These are phyloP conservation scores for Chloromyia formosa DNA, from an alignment of 2,888 invertebrate species.

Conservation along the genomic window DNA sequence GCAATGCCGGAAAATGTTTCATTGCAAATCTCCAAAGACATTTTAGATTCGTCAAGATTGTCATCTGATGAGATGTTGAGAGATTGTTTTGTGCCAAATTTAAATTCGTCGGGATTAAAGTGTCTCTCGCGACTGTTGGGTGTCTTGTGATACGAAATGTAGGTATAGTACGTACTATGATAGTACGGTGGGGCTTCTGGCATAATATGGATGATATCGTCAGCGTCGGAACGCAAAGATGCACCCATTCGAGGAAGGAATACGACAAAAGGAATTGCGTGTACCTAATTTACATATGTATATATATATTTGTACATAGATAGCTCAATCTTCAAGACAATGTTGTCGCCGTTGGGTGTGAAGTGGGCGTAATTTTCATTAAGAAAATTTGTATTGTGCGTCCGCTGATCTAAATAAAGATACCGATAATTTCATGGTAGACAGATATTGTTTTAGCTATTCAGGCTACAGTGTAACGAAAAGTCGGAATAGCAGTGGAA, in stretches of 20 bases:
- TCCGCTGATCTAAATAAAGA: neutral
- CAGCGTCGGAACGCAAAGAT: neutral
- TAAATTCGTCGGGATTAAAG: constrained; percentile 12
- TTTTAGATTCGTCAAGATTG: constrained; percentile 16
- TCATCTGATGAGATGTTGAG: constrained; percentile 18
- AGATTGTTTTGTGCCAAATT: constrained; percentile 35
- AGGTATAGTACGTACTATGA: too few relatives aligned
- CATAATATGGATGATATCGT: too few relatives aligned
- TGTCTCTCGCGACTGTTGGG: too few relatives aligned
- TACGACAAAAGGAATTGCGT: neutral
- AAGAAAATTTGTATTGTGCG: neutral
- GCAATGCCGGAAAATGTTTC: constrained; percentile 32
- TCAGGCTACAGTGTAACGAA: too few relatives aligned
- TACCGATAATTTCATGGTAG: neutral
- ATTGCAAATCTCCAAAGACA: constrained; percentile 3
- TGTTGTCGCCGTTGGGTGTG: constrained; percentile 25
- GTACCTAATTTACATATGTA: too few relatives aligned
- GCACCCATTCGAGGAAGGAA: neutral
- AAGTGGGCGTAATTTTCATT: constrained; percentile 41
- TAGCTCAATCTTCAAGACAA: constrained; percentile 5
- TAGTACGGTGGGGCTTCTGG: too few relatives aligned
- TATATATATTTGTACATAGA: too few relatives aligned
- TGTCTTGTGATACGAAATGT: too few relatives aligned
- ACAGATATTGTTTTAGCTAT: neutral
- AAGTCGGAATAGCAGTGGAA: too few relatives aligned